Evolutionary conservation across 2,888 invertebrate species (phyloP).

Genomic region (Heliconius erato): DNA sequence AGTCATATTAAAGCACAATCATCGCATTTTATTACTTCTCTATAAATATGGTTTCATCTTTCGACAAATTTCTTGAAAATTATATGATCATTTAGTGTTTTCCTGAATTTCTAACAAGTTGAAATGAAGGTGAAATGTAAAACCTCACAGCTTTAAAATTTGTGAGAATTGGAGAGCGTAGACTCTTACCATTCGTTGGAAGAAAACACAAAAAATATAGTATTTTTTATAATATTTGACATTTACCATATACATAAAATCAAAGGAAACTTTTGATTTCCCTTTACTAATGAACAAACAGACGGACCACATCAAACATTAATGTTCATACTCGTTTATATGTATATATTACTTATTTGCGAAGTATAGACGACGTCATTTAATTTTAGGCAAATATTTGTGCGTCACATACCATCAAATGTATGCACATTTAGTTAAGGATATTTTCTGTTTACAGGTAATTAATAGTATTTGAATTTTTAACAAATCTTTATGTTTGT

Average conservation of each 20-base stretch:
- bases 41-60: too few species aligned
- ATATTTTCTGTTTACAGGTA: not conserved
- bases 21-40: too few species aligned
- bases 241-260: not conserved
- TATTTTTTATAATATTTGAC: not conserved
- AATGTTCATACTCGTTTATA: constrained; percentile 6
- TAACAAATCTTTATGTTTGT: too few species aligned
- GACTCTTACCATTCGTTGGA: not conserved
- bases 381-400: constrained; percentile 35
- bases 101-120: too few species aligned
- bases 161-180: not conserved
- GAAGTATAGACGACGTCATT: constrained; percentile 35
- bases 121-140: too few species aligned
- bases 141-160: too few species aligned
- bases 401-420: not conserved
- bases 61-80: too few species aligned
- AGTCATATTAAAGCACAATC: too few species aligned
- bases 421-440: not conserved
- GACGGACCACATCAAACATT: constrained; percentile 50
- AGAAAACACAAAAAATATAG: not conserved
- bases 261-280: constrained; percentile 54
- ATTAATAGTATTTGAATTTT: too few species aligned
- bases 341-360: constrained; percentile 21
- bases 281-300: constrained; percentile 78
- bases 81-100: too few species aligned